Evolutionary conservation across 2,797 vertebrate genomes (phyloP), one percentile per base, ranked within the genome.

Genomic region (Pseudochaenichthys georgianus): DNA sequence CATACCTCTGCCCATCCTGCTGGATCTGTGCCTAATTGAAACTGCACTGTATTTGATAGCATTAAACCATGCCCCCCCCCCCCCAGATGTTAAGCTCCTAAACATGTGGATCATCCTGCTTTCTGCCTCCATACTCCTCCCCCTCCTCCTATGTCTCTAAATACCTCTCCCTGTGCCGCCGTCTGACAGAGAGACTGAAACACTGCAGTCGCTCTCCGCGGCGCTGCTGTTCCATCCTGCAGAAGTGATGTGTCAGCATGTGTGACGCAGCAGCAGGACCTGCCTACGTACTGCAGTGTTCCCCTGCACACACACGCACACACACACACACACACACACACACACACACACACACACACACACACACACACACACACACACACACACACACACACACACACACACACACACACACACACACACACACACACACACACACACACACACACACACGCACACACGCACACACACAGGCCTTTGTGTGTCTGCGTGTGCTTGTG

Each of bases 161-260:
- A 4, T 64, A 17, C 17, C 17, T 23, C 16, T 0, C 3, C 17
- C 31, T 8, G 9, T 41, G 3, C 34, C 9, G 52, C 34, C 31
- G 31, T 68, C 28, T 53, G 16, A 51, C 23, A 28, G 13, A 17
- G 17, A 45, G 8, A 47, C 11, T 51, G 17, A 62, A 57, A 43
- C 42, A 7, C 55, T 74, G 64, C 63, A 50, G 62, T 34, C 11
- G 31, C 53, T 61, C 64, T 15, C 43, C 63, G 53, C 48, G 50
- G 41, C 1, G 0, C 45, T 57, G 64, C 50, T n/a, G 4, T 47
- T 21, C 69, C 3, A 17, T 82, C 70, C 45, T 58, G 70, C 73
- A 51, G 75, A 69, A 50, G 38, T 55, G 65, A 72, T 64, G 68
- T 59, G 70, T 66, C 52, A 74, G 48, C 73, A 73, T 73, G 69